These are phyloP conservation scores for Bombus waltoni DNA, from an alignment of 1,140 invertebrate genomes.

Conservation along the genomic window DNA sequence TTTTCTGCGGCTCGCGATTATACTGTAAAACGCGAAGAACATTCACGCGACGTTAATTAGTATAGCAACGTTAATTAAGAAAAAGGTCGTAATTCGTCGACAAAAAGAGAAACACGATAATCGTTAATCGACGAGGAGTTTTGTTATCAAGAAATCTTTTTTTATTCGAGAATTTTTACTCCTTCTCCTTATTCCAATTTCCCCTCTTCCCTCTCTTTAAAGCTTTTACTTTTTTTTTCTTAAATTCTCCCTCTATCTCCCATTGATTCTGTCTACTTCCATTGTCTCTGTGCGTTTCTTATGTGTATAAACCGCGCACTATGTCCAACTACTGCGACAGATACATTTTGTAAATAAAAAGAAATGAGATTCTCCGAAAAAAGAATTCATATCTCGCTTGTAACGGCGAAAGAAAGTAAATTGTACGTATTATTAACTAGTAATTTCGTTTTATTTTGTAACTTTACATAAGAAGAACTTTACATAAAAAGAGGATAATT, in stretches of 20 bases:
- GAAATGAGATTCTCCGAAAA: conserved; percentile 35
- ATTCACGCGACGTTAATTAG: conserved; percentile 24
- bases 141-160: conserved; percentile 7
- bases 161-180: conserved; percentile 13
- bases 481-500: conserved; percentile 33
- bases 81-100: conserved; percentile 18
- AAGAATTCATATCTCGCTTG: neutral
- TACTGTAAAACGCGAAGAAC: conserved; percentile 33
- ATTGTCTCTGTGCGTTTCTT: neutral
- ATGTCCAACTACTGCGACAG: conserved; percentile 42
- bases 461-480: conserved; percentile 50
- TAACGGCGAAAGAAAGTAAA: neutral
- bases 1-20: conserved; percentile 21
- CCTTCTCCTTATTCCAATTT: neutral
- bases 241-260: neutral
- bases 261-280: neutral
- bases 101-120: neutral
- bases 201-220: neutral
- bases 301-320: conserved; percentile 61
- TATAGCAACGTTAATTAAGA: neutral
- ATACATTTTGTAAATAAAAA: conserved; percentile 66
- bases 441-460: conserved; percentile 51
- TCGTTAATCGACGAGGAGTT: neutral
- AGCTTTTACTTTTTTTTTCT: neutral
- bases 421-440: conserved; percentile 11